Conservation (phyloP, 2,797 vertebrate species). For the Dromococcyx pavoninus region DNA sequence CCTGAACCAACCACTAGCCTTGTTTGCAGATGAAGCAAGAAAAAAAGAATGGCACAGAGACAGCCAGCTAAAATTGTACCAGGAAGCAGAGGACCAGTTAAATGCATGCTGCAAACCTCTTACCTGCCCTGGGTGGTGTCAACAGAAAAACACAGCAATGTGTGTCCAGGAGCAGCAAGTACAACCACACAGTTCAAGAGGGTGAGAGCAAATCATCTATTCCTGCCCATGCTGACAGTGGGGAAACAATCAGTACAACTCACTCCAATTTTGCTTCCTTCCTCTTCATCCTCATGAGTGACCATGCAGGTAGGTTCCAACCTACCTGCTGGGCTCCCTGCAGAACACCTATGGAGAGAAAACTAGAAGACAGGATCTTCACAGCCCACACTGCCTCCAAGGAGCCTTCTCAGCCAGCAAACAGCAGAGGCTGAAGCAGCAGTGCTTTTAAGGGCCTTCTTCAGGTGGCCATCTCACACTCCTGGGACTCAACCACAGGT, state of each 20-base stretch:
- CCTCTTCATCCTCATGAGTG: background rate
- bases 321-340: background rate
- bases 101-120: background rate
- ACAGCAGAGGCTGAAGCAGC: rapidly evolving
- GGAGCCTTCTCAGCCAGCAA: background rate
- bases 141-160: background rate
- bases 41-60: background rate
- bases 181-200: background rate
- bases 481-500: background rate
- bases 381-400: rapidly evolving
- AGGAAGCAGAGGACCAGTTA: background rate
- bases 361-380: background rate
- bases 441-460: background rate
- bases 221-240: rapidly evolving
- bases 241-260: background rate
- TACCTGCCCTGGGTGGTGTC: background rate
- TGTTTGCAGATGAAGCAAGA: background rate
- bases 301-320: background rate
- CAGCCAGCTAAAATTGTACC: background rate
- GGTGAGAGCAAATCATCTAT: background rate
- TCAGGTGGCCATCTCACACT: rapidly evolving
- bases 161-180: rapidly evolving
- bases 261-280: background rate
- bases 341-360: background rate
- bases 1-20: background rate